These are phyloP conservation scores for Dascyllus trimaculatus DNA, from an alignment of 2,113 vertebrate genomes.

Conservation along the genomic window DNA sequence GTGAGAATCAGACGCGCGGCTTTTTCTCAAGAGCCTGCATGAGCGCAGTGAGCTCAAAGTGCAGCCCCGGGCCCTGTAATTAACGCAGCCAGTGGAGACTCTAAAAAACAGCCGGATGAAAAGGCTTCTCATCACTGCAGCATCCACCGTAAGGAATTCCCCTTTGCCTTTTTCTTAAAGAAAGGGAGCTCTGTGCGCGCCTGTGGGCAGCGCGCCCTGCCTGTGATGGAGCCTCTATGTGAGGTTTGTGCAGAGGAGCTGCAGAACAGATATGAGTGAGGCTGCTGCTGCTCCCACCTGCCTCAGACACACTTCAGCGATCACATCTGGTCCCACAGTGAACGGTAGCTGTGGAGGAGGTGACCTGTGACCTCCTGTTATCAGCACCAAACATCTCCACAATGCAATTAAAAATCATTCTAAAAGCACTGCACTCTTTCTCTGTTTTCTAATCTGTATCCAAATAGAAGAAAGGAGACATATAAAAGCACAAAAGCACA, in stretches of 20 bases:
- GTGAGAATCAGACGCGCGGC: slow-evolving; percentile 74
- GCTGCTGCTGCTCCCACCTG: slow-evolving; percentile 32
- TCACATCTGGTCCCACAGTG: neutral
- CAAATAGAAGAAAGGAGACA: no score
- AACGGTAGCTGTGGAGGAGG: neutral
- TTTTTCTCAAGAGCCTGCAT: slow-evolving; percentile 75
- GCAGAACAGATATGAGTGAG: slow-evolving; percentile 26
- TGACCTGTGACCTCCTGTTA: neutral
- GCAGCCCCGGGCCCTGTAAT: slow-evolving; percentile 80
- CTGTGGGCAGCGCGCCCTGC: slow-evolving; percentile 47
- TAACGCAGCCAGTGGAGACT: slow-evolving; percentile 68
- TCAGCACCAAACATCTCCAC: neutral
- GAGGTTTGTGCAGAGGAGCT: slow-evolving; percentile 51
- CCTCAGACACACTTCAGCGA: slow-evolving; percentile 1
- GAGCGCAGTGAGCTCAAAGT: slow-evolving; percentile 75
- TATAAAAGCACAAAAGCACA: no score
- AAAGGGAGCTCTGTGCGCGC: slow-evolving; percentile 69
- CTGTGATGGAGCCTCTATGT: slow-evolving; percentile 59
- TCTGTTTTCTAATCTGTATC: no score
- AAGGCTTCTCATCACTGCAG: slow-evolving; percentile 75
- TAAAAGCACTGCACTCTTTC: no score
- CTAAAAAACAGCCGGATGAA: slow-evolving; percentile 71
- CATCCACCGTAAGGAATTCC: slow-evolving; percentile 67
- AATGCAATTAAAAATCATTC: neutral
- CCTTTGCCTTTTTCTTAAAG: slow-evolving; percentile 44